A percentile compares a stretch with the other conserved stretches of the same genome.
Evolutionary conservation across 2,113 vertebrate species (phyloP).

Genomic region (Rhipidura dahli): DNA sequence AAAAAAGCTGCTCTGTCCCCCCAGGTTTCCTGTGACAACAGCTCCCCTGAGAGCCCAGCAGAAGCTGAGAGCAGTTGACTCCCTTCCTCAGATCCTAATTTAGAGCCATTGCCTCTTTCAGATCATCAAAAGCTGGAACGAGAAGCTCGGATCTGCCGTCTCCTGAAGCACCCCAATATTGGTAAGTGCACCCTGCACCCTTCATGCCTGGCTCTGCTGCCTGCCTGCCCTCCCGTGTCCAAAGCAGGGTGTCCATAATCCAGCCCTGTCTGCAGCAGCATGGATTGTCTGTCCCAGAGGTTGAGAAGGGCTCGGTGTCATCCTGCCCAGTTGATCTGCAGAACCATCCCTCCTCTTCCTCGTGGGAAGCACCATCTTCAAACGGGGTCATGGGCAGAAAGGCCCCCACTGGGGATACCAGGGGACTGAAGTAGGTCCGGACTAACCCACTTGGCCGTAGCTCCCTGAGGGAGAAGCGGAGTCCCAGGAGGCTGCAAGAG

Average conservation of each 20-base stretch:
- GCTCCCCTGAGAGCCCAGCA: not conserved
- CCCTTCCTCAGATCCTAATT: not conserved
- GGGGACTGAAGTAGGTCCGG: not conserved
- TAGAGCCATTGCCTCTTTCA: constrained; percentile 41
- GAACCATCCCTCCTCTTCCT: not conserved
- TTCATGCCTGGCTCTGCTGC: fast-evolving
- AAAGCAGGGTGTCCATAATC: fast-evolving
- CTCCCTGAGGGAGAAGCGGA: not conserved
- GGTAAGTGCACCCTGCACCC: constrained; percentile 70
- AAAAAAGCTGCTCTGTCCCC: not conserved
- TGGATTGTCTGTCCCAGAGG: not conserved
- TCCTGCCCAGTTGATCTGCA: not conserved
- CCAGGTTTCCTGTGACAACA: not conserved
- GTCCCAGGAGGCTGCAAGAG: constrained; percentile 14
- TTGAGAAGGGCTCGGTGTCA: not conserved
- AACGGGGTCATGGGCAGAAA: not conserved
- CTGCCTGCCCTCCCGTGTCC: fast-evolving
- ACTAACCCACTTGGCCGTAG: constrained; percentile 24
- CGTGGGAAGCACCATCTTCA: not conserved
- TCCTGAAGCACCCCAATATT: constrained; percentile 93
- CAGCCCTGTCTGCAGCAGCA: not conserved
- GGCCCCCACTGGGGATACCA: fast-evolving
- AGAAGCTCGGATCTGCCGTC: constrained; percentile 93
- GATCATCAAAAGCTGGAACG: constrained; percentile 96
- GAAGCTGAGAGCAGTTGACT: not conserved